Base-by-base conservation (phyloP, 2,797 vertebrate species). In the Zenarchopterus dispar region DNA sequence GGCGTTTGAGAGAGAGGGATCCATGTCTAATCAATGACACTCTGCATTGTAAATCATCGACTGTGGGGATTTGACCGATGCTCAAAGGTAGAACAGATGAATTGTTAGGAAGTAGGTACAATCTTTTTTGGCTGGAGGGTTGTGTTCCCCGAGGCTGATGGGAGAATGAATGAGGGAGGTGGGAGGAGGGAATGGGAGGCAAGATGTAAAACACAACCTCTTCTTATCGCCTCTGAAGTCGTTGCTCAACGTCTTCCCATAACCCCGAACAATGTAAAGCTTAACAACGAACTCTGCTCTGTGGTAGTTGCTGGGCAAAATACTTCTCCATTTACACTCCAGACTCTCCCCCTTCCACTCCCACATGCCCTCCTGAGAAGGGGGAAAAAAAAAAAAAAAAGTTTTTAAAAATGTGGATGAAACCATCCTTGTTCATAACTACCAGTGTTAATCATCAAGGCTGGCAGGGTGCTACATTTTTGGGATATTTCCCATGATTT, bases 241-340 rank as follows among this genome's bases (percentile, higher is more conserved):
- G 5, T 64, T 73, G 70, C 70, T 67, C 59, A 82, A 67, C 55
- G 60, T 62, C 82, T 72, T 65, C 56, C 84, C 69, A 78, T 59
- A 84, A 88, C 73, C 56, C 26, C 13, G 24, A 31, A 81, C 70
- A 84, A 62, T 68, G 42, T 80, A 81, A 72, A 83, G 84, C 81
- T 82, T 72, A 63, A 39, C 36, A 39, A 78, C 65, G 80, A 82
- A 91, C 92, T 91, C 91, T 86, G 72, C 60, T 63, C 76, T 16
- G 47, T 59, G 62, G 31, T 58, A 84, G 91, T 94, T 92, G 92
- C 93, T 89, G 91, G 80, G 91, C 84, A 82, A 84, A 77, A 65
- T 76, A 77, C 85, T 90, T 87, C 87, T 83, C 68, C 66, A 64
- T 82, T 82, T 85, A 90, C 83, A 89, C 83, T 69, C 62, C 74